Conservation (phyloP, 2,797 vertebrate genomes). For the Paguma larvata region DNA sequence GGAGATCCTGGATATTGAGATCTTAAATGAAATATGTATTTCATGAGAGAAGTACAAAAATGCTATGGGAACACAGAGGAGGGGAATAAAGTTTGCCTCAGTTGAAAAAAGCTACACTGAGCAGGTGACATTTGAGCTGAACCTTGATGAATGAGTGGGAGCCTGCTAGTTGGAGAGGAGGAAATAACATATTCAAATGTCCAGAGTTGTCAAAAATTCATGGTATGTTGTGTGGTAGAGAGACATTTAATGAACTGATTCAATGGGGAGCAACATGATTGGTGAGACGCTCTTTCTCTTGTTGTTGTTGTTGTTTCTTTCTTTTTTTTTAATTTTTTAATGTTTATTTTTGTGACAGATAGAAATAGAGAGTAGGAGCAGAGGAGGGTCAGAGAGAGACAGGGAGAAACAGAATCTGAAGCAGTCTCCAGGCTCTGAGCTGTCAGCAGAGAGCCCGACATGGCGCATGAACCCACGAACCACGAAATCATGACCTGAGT, state of each 20-base stretch:
- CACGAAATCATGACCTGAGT: no score
- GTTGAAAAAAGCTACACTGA: slow-evolving; percentile 41
- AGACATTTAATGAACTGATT: slow-evolving; percentile 68
- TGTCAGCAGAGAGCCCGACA: no score
- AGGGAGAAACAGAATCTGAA: no score
- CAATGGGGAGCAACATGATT: slow-evolving; percentile 57
- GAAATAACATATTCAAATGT: slow-evolving; percentile 71
- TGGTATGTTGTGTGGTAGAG: slow-evolving; percentile 40
- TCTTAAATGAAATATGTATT: slow-evolving; percentile 74
- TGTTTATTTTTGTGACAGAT: no score
- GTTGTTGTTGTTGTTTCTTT: not conserved
- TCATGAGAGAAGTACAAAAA: slow-evolving; percentile 40
- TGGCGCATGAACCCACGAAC: no score
- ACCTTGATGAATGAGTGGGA: slow-evolving; percentile 73
- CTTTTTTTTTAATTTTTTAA: not conserved
- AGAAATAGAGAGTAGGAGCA: no score
- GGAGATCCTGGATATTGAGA: slow-evolving; percentile 62
- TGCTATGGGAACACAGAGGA: not conserved
- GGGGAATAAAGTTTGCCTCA: slow-evolving; percentile 36
- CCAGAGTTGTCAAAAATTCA: slow-evolving; percentile 69
- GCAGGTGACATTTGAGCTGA: slow-evolving; percentile 74
- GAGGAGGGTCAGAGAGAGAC: no score
- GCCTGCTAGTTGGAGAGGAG: slow-evolving; percentile 47
- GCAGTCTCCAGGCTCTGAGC: no score
- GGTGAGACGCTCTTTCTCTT: slow-evolving; percentile 61